Base-by-base conservation (phyloP, 2,113 vertebrate species). In the Ceyx margarethae region DNA sequence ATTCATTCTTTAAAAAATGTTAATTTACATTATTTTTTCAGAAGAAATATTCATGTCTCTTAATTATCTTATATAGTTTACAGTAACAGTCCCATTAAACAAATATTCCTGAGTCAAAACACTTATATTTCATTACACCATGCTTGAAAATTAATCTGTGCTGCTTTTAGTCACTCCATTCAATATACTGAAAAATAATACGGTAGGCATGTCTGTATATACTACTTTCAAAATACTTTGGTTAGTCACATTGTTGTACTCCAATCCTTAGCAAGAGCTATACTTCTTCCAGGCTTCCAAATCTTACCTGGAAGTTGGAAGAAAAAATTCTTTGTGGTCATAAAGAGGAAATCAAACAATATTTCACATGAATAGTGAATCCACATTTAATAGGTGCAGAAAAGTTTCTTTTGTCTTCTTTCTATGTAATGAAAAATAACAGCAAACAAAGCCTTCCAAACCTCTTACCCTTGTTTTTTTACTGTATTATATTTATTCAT, bases 101-200 rank as follows among this genome's bases (percentile, higher is more conserved):
- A 89, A 94, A 85, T 80, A 28, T 29, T 89, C 50, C 72, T 46
- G 43, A 91, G 22, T 66, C 51, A 54, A 89, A 95, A 90, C 11
- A 57, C 51, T 81, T 68, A 10, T 2, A 28, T 81, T 85, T 89
- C 87, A 76, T 57, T 85, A 89, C 91, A 66, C 8, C 15, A 15
- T 31, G 15, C 28, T 65, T 35, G 22, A 91, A 87, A 87, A 85
- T 62, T 75, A 89, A 71, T 50, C n/a, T 79, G 37, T 54, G 11
- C 11, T 66, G 14, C 12, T 29, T 66, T 91, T 76, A 79, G 16
- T n/a, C 5, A 45, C 51, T 90, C 48, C 13, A 87, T 35, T 60
- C 12, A 74, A 75, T 60, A 35, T 50, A 57, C 23, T 51, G 33
- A 80, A 91, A 93, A 94, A 51, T 50, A 74, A 74, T 56, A 75